A percentile compares a stretch with the other conserved stretches of the same genome.
Conservation (phyloP, 2,888 invertebrate species). For the Maniola hyperantus region DNA sequence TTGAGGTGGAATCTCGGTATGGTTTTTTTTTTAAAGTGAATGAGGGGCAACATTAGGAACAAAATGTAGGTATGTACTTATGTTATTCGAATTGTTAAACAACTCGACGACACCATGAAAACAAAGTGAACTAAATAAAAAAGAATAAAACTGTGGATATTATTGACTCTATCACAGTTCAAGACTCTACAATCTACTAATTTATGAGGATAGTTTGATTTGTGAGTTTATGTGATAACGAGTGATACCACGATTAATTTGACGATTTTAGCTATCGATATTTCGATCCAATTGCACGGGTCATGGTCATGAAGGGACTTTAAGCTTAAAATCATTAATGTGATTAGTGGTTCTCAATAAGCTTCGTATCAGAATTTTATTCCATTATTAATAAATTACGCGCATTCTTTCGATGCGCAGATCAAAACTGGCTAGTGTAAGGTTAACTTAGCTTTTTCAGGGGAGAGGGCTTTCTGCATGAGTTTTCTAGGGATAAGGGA, state of each 20-base stretch:
- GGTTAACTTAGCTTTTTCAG: conserved; percentile 47
- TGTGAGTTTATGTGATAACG: too few species aligned
- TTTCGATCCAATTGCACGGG: too few species aligned
- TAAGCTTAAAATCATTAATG: too few species aligned
- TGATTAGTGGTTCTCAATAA: neutral
- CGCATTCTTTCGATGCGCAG: conserved; percentile 50
- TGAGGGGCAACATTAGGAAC: neutral
- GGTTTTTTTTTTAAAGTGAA: conserved; percentile 6
- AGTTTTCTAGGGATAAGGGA: conserved; percentile 38
- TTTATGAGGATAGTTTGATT: too few species aligned
- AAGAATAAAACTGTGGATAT: neutral
- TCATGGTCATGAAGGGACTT: too few species aligned
- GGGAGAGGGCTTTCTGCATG: conserved; percentile 37
- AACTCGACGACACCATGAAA: neutral
- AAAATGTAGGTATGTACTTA: neutral
- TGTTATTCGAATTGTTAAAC: neutral
- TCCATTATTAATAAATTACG: conserved; percentile 54
- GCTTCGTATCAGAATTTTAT: conserved; percentile 38
- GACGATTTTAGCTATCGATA: too few species aligned
- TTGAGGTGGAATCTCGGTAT: conserved; percentile 9
- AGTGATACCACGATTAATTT: too few species aligned
- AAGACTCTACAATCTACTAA: too few species aligned
- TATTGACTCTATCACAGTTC: too few species aligned
- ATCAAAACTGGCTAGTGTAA: conserved; percentile 45
- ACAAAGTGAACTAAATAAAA: too few species aligned